Conservation (phyloP, 2,113 vertebrate genomes). For the Dasyprocta punctata region DNA sequence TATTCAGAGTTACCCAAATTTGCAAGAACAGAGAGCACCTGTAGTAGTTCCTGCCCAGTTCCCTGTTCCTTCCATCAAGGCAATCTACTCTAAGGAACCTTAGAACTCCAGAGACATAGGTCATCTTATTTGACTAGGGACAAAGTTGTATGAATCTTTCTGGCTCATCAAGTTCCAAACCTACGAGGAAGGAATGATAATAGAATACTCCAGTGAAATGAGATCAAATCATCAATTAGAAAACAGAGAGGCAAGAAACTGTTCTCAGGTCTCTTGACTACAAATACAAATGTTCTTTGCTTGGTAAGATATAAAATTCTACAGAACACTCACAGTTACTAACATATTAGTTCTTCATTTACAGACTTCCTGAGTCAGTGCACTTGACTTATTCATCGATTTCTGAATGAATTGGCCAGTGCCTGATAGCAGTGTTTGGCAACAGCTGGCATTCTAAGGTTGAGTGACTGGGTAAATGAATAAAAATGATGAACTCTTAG, state of each 20-base stretch:
- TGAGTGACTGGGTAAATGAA: neutral
- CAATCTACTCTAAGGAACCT: neutral
- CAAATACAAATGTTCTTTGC: neutral
- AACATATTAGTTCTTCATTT: slow-evolving; percentile 2
- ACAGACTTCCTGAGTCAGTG: neutral
- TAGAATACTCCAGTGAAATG: neutral
- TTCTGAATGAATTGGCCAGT: neutral
- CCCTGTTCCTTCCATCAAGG: neutral
- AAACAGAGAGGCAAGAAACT: neutral
- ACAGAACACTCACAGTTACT: neutral
- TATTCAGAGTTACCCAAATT: neutral
- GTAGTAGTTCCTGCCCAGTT: neutral
- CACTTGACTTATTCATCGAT: neutral
- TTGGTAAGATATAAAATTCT: neutral
- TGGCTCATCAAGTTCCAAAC: neutral
- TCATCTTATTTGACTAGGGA: neutral
- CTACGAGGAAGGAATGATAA: neutral
- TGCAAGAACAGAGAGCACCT: neutral
- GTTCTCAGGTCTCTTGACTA: neutral
- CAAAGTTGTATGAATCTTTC: neutral
- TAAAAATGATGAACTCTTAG: neutral
- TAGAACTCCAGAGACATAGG: neutral
- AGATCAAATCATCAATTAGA: neutral
- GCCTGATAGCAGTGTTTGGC: neutral
- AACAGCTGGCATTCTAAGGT: neutral